Evolutionary conservation across 2,888 invertebrate genomes (phyloP).

Genomic region (Hydrotaea cyrtoneurina): DNA sequence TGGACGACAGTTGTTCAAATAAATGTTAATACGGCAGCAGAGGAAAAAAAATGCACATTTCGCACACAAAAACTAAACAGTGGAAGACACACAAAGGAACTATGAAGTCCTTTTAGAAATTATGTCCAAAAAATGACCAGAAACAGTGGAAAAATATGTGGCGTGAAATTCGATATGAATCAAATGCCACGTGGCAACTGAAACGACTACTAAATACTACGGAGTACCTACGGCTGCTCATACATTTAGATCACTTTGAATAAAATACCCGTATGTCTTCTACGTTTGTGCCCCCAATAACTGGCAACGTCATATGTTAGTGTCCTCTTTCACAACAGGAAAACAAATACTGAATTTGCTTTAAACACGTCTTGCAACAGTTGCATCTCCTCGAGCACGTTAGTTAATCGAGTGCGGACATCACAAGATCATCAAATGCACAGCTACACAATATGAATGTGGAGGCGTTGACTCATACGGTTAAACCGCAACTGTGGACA

Average conservation of each 20-base stretch:
- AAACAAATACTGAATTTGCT: neutral
- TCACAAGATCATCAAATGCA: no score
- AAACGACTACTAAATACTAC: slow-evolving; percentile 65
- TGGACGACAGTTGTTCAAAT: slow-evolving; percentile 49
- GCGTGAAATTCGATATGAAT: slow-evolving; percentile 77
- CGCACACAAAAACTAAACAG: slow-evolving; percentile 20
- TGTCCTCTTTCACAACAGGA: slow-evolving; percentile 13
- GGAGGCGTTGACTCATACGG: slow-evolving; percentile 76
- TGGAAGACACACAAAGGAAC: slow-evolving; percentile 11
- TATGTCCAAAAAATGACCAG: slow-evolving; percentile 44
- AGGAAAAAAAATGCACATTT: slow-evolving; percentile 41
- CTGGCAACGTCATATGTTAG: slow-evolving; percentile 51
- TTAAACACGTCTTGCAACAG: slow-evolving; percentile 32
- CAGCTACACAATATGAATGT: slow-evolving; percentile 21
- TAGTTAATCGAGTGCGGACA: neutral
- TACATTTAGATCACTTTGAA: slow-evolving; percentile 6
- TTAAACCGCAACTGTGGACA: slow-evolving; percentile 75
- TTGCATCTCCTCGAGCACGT: neutral
- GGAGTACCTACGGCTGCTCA: neutral
- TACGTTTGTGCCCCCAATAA: neutral
- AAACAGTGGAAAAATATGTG: slow-evolving; percentile 43
- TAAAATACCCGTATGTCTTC: slow-evolving; percentile 23
- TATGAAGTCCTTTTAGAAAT: slow-evolving; percentile 25
- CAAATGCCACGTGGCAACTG: slow-evolving; percentile 77
- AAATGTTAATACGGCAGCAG: neutral